A percentile compares a stretch with the other conserved stretches of the same genome.
These are phyloP conservation scores for Hyles vespertilio DNA, from an alignment of 1,140 invertebrate genomes.

Conservation along the genomic window DNA sequence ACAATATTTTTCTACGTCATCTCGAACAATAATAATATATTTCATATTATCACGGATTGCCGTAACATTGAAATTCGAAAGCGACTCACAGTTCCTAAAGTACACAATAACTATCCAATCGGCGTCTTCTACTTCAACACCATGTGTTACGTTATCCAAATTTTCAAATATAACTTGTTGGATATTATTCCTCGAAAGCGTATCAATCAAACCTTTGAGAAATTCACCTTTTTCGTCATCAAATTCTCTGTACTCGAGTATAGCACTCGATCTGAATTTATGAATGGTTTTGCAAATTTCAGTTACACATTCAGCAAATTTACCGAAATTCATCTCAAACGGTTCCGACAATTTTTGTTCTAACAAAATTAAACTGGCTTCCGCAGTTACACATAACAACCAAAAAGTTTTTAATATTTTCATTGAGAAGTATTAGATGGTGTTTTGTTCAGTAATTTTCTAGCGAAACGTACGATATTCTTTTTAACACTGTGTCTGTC, in stretches of 20 bases:
- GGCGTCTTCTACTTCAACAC: constrained; percentile 11
- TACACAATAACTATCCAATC: constrained; percentile 24
- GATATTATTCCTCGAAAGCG: constrained; percentile 2
- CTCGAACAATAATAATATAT: constrained; percentile 32
- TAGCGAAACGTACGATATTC: too few species aligned
- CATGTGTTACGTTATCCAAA: constrained; percentile 9
- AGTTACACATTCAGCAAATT: constrained; percentile 18
- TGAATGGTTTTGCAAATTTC: constrained; percentile 9
- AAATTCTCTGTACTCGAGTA: constrained; percentile 8
- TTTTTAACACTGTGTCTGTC: too few species aligned
- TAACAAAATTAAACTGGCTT: too few species aligned
- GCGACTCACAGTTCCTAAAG: constrained; percentile 24
- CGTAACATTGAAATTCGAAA: constrained; percentile 10
- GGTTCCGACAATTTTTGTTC: too few species aligned
- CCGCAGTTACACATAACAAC: too few species aligned
- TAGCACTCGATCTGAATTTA: constrained; percentile 17
- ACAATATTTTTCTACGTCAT: constrained; percentile 15
- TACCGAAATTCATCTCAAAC: constrained; percentile 1
- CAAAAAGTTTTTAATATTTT: too few species aligned
- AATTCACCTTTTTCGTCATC: constrained; percentile 8
- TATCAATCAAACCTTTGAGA: constrained; percentile 11
- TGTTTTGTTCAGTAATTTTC: too few species aligned
- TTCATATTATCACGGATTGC: constrained; percentile 22
- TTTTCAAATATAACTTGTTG: constrained; percentile 10
- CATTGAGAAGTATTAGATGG: too few species aligned